Evolutionary conservation across 92 coral and sea anemone species (phyloP).

Genomic region (Porites lobata): DNA sequence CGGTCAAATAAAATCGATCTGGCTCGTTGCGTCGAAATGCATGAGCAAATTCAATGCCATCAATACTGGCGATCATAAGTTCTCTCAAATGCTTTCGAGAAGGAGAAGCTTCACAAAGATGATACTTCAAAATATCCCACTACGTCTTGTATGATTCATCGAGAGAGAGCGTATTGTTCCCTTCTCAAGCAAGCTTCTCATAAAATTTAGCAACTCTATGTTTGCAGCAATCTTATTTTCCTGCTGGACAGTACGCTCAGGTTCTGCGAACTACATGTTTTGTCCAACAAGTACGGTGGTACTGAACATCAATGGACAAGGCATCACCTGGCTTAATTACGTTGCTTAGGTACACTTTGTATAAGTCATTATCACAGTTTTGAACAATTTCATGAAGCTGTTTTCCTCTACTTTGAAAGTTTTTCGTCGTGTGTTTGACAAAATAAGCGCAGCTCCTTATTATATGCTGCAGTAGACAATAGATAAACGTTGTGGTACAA

Average conservation of each 20-base stretch:
- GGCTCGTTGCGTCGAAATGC: slow-evolving; percentile 60
- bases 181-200: too few species aligned
- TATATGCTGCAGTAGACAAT: slow-evolving; percentile 41
- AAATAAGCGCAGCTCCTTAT: slow-evolving; percentile 50
- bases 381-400: slow-evolving; percentile 30
- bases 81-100: slow-evolving; percentile 50
- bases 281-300: too few species aligned
- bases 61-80: slow-evolving; percentile 39
- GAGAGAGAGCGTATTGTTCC: too few species aligned
- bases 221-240: too few species aligned
- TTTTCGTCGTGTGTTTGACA: slow-evolving; percentile 53
- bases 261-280: too few species aligned
- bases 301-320: too few species aligned
- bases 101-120: slow-evolving; percentile 42
- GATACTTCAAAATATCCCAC: slow-evolving; percentile 38
- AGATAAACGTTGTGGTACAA: slow-evolving; percentile 38
- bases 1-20: too few species aligned
- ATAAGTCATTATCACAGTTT: too few species aligned
- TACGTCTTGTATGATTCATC: background rate
- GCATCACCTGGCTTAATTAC: too few species aligned
- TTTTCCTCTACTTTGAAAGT: slow-evolving; percentile 46
- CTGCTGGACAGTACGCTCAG: too few species aligned
- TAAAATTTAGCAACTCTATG: too few species aligned
- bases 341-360: too few species aligned
- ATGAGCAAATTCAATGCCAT: slow-evolving; percentile 53